Evolutionary conservation across 2,113 vertebrate genomes (phyloP), one percentile per base, ranked within the genome.

Genomic region (Amazona guildingii): DNA sequence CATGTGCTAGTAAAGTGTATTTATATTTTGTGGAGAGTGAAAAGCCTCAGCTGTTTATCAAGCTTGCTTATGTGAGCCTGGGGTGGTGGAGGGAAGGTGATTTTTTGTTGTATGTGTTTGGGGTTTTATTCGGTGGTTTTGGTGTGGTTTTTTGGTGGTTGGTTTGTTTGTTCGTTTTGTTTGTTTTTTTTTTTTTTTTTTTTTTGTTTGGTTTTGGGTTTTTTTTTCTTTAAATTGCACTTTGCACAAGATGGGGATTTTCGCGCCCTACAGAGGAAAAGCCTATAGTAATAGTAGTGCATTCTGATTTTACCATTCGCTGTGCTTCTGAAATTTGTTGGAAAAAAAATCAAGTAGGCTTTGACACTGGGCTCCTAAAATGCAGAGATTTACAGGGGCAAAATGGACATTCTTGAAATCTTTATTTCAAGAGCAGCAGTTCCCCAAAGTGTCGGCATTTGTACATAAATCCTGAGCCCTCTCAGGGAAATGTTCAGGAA

Each of bases 381-480:
- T 39, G 66, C 52, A 31, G 41, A 49, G 88, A 86, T 81, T 88
- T 95, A 77, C 67, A 94, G 51, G 68, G 35, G 31, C 59, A 77
- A 95, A 96, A 29, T 62, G 73, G 86, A 83, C 55, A 86, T 89
- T 77, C 70, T 44, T 89, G 92, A 91, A 90, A 52, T 86, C 46
- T 76, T 46, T 67, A 15, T 83, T 94, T 91, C 74, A 46, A 70
- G 39, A 89, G 46, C 31, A 83, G 41, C 83, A 86, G 61, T 63
- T 51, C 52, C 82, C 19, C 25, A 21, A 28, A 54, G 9, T 72
- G n/a, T 67, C 54, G 69, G 62, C 66, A 43, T 37, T 70, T 21
- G 8, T 3, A 39, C 44, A 74, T 41, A 86, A 39, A 72, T 57
- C 37, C 74, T 63, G 39, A 93, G 61, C 12, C 33, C 14, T 70